phyloP scores from a whole-genome alignment of 2,113 vertebrate genomes.

The Ptyas mucosa region DNA sequence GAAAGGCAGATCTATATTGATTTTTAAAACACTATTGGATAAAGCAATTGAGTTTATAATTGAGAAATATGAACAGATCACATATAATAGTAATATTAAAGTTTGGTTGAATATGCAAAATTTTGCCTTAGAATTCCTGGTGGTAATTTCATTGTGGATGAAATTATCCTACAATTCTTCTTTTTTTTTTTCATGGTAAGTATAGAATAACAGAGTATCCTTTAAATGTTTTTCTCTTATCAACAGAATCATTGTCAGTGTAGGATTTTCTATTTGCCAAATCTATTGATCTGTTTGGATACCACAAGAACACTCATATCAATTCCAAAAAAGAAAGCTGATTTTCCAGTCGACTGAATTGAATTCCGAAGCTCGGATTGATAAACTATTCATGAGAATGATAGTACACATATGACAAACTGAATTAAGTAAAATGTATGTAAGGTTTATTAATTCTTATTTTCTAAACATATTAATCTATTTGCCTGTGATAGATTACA shows the following conservation, averaged over 20 bases:
- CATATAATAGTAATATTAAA: not conserved
- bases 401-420: not conserved
- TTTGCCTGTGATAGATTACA: not conserved
- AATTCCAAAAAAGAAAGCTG: not conserved
- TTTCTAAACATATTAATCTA: not conserved
- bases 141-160: not conserved
- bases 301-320: not conserved
- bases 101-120: not conserved
- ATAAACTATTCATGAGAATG: not conserved
- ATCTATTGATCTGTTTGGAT: not conserved
- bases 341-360: not conserved
- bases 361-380: not conserved
- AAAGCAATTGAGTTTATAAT: not conserved
- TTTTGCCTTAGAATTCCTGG: not conserved
- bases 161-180: not conserved
- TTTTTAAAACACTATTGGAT: not conserved
- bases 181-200: not conserved
- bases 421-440: not conserved
- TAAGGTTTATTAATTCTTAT: not conserved
- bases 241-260: not conserved
- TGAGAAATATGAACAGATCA: not conserved
- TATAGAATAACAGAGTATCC: not conserved
- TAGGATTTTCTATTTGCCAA: not conserved
- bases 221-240: not conserved
- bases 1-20: not conserved